Evolutionary conservation across 1,140 invertebrate species (phyloP), one percentile per base, ranked within the genome.

Genomic region (Aphelenchoides fujianensis): DNA sequence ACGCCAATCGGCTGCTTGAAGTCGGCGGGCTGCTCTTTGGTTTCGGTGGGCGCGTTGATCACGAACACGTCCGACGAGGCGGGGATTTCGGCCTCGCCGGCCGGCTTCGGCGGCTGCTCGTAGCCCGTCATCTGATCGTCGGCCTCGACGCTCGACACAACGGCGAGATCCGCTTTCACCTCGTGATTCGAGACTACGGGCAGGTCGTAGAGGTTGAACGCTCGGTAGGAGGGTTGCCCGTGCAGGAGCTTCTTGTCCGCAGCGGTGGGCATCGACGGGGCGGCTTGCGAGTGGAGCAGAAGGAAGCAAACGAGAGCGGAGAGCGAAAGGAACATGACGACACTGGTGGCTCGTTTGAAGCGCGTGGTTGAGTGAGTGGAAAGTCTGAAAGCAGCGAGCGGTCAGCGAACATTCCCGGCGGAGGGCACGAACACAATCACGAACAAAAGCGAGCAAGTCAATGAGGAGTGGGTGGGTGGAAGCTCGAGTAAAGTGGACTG

Each of bases 1-100:
- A 74, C 66, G 23, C 72, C 54, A 35, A 30, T 74, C 37, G 34
- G 34, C 30, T 68, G 74, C 31, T 3, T 57, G 75, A 37, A 73
- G 2, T 69, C 70, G 63, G 19, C 52, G 23, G 3, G 19, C 28
- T 34, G 31, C 30, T 27, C 68, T 27, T 67, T 36, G 23, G 66
- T 35, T 16, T 69, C 27, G 1, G 12, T 5, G 28, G 68, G 69
- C 12, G 66, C 19, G 19, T 64, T 67, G 64, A 70, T 68, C 9
- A 70, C 57, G 34, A 70, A 70, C 2, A 23, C 37, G n/a, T 70
- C 69, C 9, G 69, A 19, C n/a, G 63, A n/a, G 28, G 16, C 53
- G 19, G 63, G 63, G 16, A 35, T 32, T 3, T 66, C 63, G 12
- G 31, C 63, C 30, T 34, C 36, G 0, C 12, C 34, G 23, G 12